These are phyloP conservation scores for Nematostella vectensis DNA, from an alignment of 92 coral and sea anemone species.

Conservation along the genomic window DNA sequence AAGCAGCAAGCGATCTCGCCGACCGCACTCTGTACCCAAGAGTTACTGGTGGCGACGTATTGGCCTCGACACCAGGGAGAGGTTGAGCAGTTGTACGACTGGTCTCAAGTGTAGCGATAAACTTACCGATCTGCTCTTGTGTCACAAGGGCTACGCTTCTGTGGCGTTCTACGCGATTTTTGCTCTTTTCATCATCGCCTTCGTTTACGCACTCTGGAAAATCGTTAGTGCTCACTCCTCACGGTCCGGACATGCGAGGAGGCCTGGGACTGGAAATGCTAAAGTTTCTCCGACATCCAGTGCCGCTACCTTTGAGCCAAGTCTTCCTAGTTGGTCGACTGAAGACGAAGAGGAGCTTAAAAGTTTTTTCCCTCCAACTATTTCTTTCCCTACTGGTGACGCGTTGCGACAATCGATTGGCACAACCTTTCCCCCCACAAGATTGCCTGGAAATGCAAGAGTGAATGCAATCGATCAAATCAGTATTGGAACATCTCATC, in stretches of 20 bases:
- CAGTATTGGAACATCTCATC: too few relatives aligned
- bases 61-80: slow-evolving; percentile 10
- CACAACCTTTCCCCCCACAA: too few relatives aligned
- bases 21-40: slow-evolving; percentile 27
- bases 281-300: slow-evolving; percentile 58
- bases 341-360: slow-evolving; percentile 27
- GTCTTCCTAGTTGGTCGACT: slow-evolving; percentile 9
- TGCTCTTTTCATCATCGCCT: slow-evolving; percentile 57
- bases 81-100: slow-evolving; percentile 17
- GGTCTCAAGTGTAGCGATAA: slow-evolving; percentile 57
- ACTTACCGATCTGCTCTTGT: slow-evolving; percentile 65
- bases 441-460: too few relatives aligned
- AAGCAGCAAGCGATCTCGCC: too few relatives aligned
- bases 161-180: slow-evolving; percentile 84
- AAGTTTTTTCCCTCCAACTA: slow-evolving; percentile 9
- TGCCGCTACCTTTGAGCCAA: slow-evolving; percentile 23
- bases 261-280: slow-evolving; percentile 54
- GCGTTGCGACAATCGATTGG: neutral
- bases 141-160: slow-evolving; percentile 87
- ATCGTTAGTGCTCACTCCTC: slow-evolving; percentile 82
- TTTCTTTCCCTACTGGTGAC: neutral
- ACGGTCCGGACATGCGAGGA: slow-evolving; percentile 52
- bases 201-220: slow-evolving; percentile 84
- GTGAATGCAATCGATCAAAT: too few relatives aligned
- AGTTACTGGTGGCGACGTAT: slow-evolving; percentile 41